phyloP scores from a whole-genome alignment of 2,888 invertebrate genomes.

The Drosophila melanosoma region DNA sequence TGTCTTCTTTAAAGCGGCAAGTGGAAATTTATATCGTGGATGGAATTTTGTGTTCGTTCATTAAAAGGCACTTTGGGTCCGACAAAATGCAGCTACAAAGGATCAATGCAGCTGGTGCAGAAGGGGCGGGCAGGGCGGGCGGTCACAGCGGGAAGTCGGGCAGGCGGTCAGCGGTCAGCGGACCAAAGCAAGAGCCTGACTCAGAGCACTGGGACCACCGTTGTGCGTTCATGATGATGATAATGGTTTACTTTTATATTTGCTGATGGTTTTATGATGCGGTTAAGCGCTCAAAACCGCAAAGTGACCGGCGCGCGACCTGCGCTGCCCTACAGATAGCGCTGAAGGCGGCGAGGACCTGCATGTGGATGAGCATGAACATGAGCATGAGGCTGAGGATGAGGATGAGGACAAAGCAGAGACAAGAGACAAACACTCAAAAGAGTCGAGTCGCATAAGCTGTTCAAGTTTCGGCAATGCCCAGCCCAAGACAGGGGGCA shows the following conservation, averaged over 20 bases:
- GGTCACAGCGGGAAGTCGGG: slow-evolving; percentile 24
- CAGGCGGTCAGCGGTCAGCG: background rate
- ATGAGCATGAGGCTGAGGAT: background rate
- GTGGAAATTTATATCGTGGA: slow-evolving; percentile 41
- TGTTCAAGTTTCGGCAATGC: slow-evolving; percentile 73
- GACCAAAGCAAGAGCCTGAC: slow-evolving; percentile 22
- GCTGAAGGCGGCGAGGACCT: slow-evolving; percentile 2
- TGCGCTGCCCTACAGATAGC: slow-evolving; percentile 15
- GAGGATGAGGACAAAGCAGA: background rate
- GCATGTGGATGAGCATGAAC: background rate
- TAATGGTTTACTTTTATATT: slow-evolving; percentile 78
- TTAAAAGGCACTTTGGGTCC: slow-evolving; percentile 44
- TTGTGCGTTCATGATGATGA: slow-evolving; percentile 73
- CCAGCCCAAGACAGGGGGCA: slow-evolving; percentile 10
- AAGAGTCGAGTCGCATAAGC: slow-evolving; percentile 63
- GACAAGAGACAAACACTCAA: slow-evolving; percentile 25
- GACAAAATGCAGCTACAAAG: slow-evolving; percentile 32
- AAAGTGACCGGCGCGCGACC: slow-evolving; percentile 71
- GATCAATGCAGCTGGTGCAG: slow-evolving; percentile 60
- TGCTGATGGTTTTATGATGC: slow-evolving; percentile 80
- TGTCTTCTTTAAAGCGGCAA: slow-evolving; percentile 31
- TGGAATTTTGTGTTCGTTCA: slow-evolving; percentile 47
- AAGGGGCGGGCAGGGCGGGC: slow-evolving; percentile 13
- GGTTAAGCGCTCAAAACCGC: slow-evolving; percentile 79
- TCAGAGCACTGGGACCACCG: slow-evolving; percentile 52